These are phyloP conservation scores for Xyliphius kryptos DNA, from an alignment of 2,113 vertebrate genomes.

Conservation along the genomic window DNA sequence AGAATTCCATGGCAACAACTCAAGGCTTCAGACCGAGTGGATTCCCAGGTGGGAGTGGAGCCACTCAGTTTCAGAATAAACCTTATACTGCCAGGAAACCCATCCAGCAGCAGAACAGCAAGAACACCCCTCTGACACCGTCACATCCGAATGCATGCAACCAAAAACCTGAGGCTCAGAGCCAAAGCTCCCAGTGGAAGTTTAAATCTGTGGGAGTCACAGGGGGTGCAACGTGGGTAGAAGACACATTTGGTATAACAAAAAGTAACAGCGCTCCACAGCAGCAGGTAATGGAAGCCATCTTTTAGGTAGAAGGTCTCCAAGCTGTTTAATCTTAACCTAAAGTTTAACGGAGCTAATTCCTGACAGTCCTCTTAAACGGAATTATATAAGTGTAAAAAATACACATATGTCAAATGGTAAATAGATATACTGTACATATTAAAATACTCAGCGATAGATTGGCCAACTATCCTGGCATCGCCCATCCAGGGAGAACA, in stretches of 20 bases:
- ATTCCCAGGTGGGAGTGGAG: slow-evolving; percentile 29
- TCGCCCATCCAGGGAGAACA: no score
- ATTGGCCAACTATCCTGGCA: no score
- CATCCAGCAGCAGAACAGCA: slow-evolving; percentile 43
- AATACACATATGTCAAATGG: no score
- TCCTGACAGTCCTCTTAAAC: neutral
- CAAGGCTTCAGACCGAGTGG: slow-evolving; percentile 33
- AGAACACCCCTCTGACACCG: slow-evolving; percentile 27
- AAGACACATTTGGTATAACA: slow-evolving; percentile 23
- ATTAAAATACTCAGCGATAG: no score
- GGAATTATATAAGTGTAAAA: no score
- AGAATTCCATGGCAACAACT: slow-evolving; percentile 26
- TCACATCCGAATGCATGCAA: slow-evolving; percentile 37
- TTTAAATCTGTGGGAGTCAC: slow-evolving; percentile 41
- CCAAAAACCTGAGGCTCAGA: slow-evolving; percentile 25
- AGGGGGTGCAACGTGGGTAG: slow-evolving; percentile 26
- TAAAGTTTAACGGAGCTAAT: neutral
- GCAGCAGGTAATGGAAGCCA: slow-evolving; percentile 21
- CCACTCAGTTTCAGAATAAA: slow-evolving; percentile 33
- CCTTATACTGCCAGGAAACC: slow-evolving; percentile 32
- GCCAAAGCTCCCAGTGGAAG: slow-evolving; percentile 50
- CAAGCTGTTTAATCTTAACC: neutral
- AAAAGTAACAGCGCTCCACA: neutral
- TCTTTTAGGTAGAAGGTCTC: neutral
- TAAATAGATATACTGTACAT: no score